These are phyloP conservation scores for Micromesistius poutassou DNA, from an alignment of 2,797 vertebrate genomes.

Conservation along the genomic window DNA sequence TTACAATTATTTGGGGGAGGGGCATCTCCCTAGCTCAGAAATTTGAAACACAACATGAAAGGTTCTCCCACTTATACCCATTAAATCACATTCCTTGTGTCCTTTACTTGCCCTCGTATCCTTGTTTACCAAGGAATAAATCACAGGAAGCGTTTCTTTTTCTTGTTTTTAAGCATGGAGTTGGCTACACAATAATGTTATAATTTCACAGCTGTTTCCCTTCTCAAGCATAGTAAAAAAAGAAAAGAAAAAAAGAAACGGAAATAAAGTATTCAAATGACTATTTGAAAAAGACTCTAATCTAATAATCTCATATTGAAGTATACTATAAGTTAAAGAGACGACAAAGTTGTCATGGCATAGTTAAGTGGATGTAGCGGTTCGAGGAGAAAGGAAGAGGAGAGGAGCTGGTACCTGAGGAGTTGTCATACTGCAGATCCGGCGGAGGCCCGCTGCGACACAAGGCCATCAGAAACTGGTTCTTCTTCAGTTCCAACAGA, in stretches of 20 bases:
- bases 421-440: constrained; percentile 87
- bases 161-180: neutral
- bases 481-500: constrained; percentile 78
- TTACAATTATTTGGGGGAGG: neutral
- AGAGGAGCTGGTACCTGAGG: constrained; percentile 62
- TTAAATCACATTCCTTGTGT: neutral
- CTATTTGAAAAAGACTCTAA: neutral
- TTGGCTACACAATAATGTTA: neutral
- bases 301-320: neutral
- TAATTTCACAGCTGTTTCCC: neutral
- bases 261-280: neutral
- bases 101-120: too few species aligned
- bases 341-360: neutral
- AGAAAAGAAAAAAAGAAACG: too few species aligned
- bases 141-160: too few species aligned
- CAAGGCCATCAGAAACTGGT: constrained; percentile 72
- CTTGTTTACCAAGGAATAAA: too few species aligned
- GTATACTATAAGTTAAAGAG: neutral
- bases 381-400: neutral
- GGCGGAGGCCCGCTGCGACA: constrained; percentile 73
- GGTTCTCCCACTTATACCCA: neutral
- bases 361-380: neutral
- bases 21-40: neutral
- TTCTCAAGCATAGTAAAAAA: neutral
- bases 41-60: neutral